Base-by-base conservation (phyloP, 2,113 vertebrate genomes). In the Tachysurus fulvidraco region DNA sequence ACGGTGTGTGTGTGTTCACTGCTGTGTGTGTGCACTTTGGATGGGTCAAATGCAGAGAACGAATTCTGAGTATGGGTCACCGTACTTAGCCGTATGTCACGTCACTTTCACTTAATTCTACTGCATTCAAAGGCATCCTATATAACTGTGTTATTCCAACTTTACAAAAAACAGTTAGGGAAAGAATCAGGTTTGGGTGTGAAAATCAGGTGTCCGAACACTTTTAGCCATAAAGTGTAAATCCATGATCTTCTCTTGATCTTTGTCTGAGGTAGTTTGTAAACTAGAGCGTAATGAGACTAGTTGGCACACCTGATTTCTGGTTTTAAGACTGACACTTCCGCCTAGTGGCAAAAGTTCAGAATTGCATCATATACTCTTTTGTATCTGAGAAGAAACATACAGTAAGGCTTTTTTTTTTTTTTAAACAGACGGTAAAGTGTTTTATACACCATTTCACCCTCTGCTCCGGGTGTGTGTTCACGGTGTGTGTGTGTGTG, bases 331-430 rank as follows among this genome's bases (percentile, higher is more conserved):
- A 36, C 86, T 93, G 84, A 77, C 77, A 93, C 92, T 92, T 92
- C 91, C 94, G 85, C 89, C 62, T 77, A 85, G 94, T 94, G 95
- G 94, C 50, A 69, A 87, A 54, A 41, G 0, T 41, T 16, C 2
- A 59, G 52, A n/a, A 76, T 50, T 81, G 36, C 85, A 83, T 6
- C 36, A 36, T 13, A 44, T 65, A 54, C 55, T 59, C 3, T 54
- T 30, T 5, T 60, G 28, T 19, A 11, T 60, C 23, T 60, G 25
- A 44, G 30, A 60, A 30, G 7, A 57, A 55, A 57, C 17, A 52
- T 54, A 28, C 46, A 77, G 13, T 30, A 19, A 57, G 12, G 11
- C 30, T 36, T 11, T 23, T 60, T 55, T 44, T 60, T 36, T 21
- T 80, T 23, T 23, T n/a, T 12, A 23, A 23, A 46, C 71, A 25